Conservation (phyloP, 1,140 invertebrate genomes). For the Drosophila nigromelanica region DNA sequence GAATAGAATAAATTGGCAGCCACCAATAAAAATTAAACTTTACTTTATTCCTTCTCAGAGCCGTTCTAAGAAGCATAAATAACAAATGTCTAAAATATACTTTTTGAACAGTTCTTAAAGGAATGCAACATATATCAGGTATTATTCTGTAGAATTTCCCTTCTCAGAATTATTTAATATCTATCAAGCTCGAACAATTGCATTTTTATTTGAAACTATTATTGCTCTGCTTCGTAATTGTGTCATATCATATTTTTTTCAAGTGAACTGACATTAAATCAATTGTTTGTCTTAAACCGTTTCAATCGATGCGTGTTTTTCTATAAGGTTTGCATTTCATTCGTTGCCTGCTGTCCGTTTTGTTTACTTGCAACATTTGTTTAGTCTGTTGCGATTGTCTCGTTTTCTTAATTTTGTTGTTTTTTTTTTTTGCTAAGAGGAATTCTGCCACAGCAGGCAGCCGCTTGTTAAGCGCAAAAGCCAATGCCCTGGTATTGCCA, state of each 20-base stretch:
- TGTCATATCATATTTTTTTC: background rate
- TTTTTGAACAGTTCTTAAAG: no score
- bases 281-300: background rate
- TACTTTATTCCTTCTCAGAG: no score
- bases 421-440: background rate
- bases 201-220: background rate
- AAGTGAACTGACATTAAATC: background rate
- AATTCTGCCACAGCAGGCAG: background rate
- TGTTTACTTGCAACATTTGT: conserved; percentile 14
- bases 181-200: background rate
- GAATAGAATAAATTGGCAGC: no score
- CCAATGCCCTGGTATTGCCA: conserved; percentile 3
- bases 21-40: no score
- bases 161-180: no score
- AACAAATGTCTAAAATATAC: no score
- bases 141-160: no score
- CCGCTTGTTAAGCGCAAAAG: background rate
- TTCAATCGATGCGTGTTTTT: conserved; percentile 1
- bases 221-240: no score
- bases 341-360: background rate
- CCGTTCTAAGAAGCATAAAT: no score
- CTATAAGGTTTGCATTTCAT: conserved; percentile 1
- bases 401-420: background rate
- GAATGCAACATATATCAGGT: no score
- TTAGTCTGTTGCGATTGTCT: conserved; percentile 15